phyloP scores from a whole-genome alignment of 2,797 vertebrate genomes.

The Lacerta viridis region DNA sequence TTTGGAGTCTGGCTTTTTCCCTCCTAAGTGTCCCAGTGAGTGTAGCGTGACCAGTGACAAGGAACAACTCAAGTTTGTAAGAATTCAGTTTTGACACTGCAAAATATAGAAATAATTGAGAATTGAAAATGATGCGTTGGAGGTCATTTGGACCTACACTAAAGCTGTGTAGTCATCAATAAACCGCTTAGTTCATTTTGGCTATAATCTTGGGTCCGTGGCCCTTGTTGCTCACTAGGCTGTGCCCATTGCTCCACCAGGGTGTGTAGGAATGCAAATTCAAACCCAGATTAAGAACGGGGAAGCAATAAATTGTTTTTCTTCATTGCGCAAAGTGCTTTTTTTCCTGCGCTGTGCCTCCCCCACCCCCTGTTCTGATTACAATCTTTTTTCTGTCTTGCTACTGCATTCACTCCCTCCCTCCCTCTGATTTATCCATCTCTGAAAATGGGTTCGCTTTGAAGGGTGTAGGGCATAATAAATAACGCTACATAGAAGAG shows the following conservation, averaged over 20 bases:
- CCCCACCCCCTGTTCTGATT: not conserved
- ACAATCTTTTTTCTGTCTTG: conserved; percentile 8
- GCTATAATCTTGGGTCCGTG: not conserved
- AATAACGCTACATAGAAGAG: no score
- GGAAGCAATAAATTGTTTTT: not conserved
- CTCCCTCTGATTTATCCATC: not conserved
- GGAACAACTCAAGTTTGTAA: not conserved
- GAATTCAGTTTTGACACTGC: not conserved
- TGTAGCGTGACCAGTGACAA: not conserved
- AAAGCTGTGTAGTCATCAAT: not conserved
- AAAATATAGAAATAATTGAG: not conserved
- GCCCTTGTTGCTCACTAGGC: not conserved
- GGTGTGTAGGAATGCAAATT: not conserved
- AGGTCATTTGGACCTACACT: not conserved
- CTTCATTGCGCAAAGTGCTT: not conserved
- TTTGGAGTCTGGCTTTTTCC: not conserved
- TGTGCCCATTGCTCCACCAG: not conserved
- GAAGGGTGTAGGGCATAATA: not conserved
- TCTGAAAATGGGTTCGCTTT: not conserved
- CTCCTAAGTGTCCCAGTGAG: no score
- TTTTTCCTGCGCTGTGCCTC: not conserved
- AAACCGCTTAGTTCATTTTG: not conserved
- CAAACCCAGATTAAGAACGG: not conserved
- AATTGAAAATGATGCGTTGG: no score
- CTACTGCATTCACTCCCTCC: not conserved